Evolutionary conservation across 2,113 vertebrate species (phyloP), one percentile per base, ranked within the genome.

Genomic region (Poecile atricapillus): DNA sequence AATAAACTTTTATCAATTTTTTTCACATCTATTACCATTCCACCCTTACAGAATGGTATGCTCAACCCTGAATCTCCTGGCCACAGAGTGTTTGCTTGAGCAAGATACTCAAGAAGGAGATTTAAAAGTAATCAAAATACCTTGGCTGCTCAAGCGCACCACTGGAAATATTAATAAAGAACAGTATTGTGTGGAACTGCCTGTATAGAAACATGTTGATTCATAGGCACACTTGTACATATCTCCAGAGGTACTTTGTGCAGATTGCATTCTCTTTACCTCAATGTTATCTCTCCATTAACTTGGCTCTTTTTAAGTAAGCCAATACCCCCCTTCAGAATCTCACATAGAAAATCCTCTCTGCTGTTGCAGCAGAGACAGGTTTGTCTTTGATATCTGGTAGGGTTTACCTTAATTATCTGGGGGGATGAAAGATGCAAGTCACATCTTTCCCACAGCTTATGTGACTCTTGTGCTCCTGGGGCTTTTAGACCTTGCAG

Each of bases 41-140:
- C 53, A 67, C 24, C 31, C 16, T 67, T 87, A 49, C 5, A 62
- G 58, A 89, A 49, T 56, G 15, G 5, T 69, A 50, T 37, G 13
- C n/a, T 69, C 21, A 87, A 9, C 35, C 11, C 31, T 50, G 41
- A 65, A 46, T 93, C 41, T 68, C 14, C 14, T 85, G 55, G 15
- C 43, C 41, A 85, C 50, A 71, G 24, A 86, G 35, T 56, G n/a
- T 87, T 89, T 82, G 11, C 49, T 91, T 73, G 31, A 79, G 43
- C 4, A 23, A 85, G 55, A 18, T 10, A 7, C 30, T 85, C 7
- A 71, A 71, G 71, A 91, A 80, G 47, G 19, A 78, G 44, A 27
- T 33, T 71, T 91, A 89, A 90, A 96, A 90, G 43, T 91, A 90
- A 52, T 90, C 12, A 55, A 33, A 85, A 83, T 82, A 62, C 50